Evolutionary conservation across 30 jellyfish, hydroid and myxozoan genomes (phyloP).

Genomic region (Pelagia noctiluca): DNA sequence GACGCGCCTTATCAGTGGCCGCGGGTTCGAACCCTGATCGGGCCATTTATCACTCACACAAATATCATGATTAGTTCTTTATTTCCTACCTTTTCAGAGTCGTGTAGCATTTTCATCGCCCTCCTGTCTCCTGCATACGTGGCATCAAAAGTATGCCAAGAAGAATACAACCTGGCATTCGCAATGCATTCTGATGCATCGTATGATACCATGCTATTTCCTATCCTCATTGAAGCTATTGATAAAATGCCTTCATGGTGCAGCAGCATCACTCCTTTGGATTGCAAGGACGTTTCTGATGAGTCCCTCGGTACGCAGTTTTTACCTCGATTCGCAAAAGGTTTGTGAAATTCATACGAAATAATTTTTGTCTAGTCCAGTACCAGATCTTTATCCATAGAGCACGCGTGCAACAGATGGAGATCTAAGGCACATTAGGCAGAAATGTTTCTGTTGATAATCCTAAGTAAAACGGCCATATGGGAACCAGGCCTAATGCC

Average conservation of each 20-base stretch:
- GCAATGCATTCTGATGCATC: conserved; percentile 74
- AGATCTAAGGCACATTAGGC: too few species aligned
- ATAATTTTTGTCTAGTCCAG: conserved; percentile 23
- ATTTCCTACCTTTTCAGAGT: conserved; percentile 74
- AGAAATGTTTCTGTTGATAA: too few species aligned
- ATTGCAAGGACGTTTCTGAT: conserved; percentile 58
- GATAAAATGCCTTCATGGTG: conserved; percentile 89
- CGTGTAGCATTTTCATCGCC: conserved; percentile 68
- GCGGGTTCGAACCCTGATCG: too few species aligned
- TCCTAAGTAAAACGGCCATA: too few species aligned
- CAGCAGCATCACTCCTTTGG: conserved; percentile 38
- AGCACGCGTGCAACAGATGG: too few species aligned
- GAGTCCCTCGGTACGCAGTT: conserved; percentile 19
- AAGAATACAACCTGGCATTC: conserved; percentile 90
- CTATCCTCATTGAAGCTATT: conserved; percentile 59
- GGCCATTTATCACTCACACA: too few species aligned
- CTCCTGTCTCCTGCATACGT: conserved; percentile 78
- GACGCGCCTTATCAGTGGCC: too few species aligned
- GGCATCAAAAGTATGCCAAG: conserved; percentile 92
- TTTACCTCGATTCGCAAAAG: conserved; percentile 12
- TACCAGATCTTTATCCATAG: too few species aligned
- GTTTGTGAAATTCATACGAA: too few species aligned
- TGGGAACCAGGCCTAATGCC: too few species aligned
- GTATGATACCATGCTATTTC: conserved; percentile 64
- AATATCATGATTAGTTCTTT: too few species aligned